Evolutionary conservation across 2,888 invertebrate species (phyloP).

Genomic region (Pseudococcus longispinus): DNA sequence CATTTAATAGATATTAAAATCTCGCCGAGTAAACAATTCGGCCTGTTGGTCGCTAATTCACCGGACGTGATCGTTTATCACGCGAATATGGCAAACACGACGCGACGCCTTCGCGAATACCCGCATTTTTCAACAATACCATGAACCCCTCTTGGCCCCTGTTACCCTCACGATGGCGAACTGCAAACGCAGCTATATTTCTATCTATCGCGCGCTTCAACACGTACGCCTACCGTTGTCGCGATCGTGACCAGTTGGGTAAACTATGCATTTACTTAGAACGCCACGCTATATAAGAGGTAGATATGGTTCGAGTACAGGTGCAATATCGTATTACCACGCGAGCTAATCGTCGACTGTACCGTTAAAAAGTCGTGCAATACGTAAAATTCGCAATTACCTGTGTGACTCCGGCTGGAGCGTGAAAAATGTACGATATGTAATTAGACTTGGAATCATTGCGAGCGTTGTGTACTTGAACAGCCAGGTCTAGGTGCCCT

Average conservation of each 20-base stretch:
- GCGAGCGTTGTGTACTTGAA: neutral
- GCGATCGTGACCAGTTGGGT: constrained; percentile 11
- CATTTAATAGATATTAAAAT: neutral
- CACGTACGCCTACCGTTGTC: neutral
- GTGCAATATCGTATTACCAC: constrained; percentile 6
- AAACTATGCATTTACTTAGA: neutral
- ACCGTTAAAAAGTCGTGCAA: neutral
- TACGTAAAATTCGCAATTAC: neutral
- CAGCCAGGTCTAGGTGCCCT: neutral
- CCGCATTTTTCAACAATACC: neutral
- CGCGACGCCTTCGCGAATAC: neutral
- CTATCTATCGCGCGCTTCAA: neutral
- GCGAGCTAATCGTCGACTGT: neutral
- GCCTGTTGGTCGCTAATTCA: neutral
- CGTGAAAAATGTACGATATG: neutral
- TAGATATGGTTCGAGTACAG: neutral
- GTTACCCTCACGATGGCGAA: neutral
- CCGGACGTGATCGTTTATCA: constrained; percentile 17
- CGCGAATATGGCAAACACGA: neutral
- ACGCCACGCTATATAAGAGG: too few species aligned
- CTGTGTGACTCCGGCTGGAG: neutral
- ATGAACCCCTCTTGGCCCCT: neutral
- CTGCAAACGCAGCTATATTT: neutral
- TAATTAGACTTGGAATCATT: neutral
- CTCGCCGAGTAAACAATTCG: neutral